Base-by-base conservation (phyloP, 2,113 vertebrate genomes). In the Gobius niger region DNA sequence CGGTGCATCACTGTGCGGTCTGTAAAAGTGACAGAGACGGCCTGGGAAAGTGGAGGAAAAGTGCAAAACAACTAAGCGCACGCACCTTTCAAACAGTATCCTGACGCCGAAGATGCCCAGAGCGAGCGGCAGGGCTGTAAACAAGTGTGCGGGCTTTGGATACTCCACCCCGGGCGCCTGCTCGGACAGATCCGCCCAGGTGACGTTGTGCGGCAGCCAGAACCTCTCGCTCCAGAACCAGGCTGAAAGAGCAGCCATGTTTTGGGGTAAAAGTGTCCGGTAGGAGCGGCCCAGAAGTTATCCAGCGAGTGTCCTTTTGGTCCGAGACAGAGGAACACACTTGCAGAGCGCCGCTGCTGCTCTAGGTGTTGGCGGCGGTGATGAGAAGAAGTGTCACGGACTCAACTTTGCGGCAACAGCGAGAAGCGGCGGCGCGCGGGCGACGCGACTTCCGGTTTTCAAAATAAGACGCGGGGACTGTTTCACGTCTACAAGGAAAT, bases 181-280 rank as follows among this genome's bases (percentile, higher is more conserved):
- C 18, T 94, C 92, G 34, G 93, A 94, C 67, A 99, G 80, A 78
- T 98, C 95, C 72, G 96, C 95, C 97, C 96, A 98, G 81, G 94
- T 99, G 68, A 98, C 95, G 83, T 99, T 98, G 82, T 93, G 94
- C 0, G 97, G 96, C 70, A 99, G 91, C 97, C 97, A 99, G 78
- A 99, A 99, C 73, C 94, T 91, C 72, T 98, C 96, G 81, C 91
- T 96, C 96, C 97, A 99, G 65, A 99, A 94, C 95, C 96, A 97
- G 93, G 94, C 94, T 92, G 94, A 95, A 52, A 94, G 78, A 75
- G 90, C 90, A 86, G 93, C 91, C 93, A 94, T 94, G 80, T 85
- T 89, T 56, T n/a, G 2, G 7, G 13, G 75, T 59, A 11, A 1
- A 61, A 19, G 72, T 19, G 14, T 41, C 63, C 12, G 50, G 64